phyloP scores from a whole-genome alignment of 2,888 invertebrate genomes.

The Lasioglossum oenotherae region DNA sequence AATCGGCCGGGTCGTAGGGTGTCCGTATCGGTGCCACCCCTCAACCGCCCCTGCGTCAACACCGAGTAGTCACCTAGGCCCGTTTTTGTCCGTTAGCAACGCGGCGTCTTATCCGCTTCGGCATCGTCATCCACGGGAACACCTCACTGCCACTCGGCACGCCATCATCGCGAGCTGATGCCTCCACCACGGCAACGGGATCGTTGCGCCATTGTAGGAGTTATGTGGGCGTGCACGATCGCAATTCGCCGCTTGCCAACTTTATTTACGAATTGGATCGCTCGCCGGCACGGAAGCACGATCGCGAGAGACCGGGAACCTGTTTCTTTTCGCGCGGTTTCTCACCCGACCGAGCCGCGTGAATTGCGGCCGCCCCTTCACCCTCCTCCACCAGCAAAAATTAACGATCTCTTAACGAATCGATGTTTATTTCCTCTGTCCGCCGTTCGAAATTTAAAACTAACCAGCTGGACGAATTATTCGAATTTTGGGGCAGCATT shows the following conservation, averaged over 20 bases:
- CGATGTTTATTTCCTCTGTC: constrained; percentile 25
- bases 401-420: constrained; percentile 40
- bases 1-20: constrained; percentile 59
- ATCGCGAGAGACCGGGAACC: constrained; percentile 31
- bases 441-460: neutral
- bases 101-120: constrained; percentile 46
- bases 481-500: neutral
- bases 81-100: constrained; percentile 45
- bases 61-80: constrained; percentile 50
- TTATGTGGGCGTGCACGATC: constrained; percentile 82
- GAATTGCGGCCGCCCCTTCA: neutral
- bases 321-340: constrained; percentile 29
- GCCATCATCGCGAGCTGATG: constrained; percentile 80
- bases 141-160: constrained; percentile 80
- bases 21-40: constrained; percentile 74
- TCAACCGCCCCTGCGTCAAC: constrained; percentile 75
- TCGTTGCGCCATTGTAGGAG: constrained; percentile 83
- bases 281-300: constrained; percentile 66
- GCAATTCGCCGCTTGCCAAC: constrained; percentile 82
- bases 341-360: constrained; percentile 19
- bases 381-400: neutral
- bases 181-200: constrained; percentile 75
- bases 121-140: constrained; percentile 71
- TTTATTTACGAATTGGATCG: constrained; percentile 82
- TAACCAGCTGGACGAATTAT: neutral